These are phyloP conservation scores for Menidia menidia DNA, from an alignment of 2,797 vertebrate genomes.

Conservation along the genomic window DNA sequence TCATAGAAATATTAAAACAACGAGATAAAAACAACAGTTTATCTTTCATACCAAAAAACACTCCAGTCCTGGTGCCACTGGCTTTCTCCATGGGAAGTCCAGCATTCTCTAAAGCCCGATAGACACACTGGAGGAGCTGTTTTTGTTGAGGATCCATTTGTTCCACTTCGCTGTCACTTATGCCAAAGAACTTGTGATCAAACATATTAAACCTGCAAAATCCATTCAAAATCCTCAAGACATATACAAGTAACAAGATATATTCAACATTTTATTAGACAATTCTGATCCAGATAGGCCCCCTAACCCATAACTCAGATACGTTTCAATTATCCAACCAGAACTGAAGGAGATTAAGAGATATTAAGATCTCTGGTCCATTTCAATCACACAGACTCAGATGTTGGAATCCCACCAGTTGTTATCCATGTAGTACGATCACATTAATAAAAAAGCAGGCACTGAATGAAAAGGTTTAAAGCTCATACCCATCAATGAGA, in stretches of 20 bases:
- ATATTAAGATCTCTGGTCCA: not conserved
- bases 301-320: too few species aligned
- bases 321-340: not conserved
- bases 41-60: constrained; percentile 82
- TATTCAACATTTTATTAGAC: not conserved
- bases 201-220: constrained; percentile 84
- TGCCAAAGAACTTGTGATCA: constrained; percentile 88
- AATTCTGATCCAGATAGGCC: too few species aligned
- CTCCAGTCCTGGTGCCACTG: constrained; percentile 85
- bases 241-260: not conserved
- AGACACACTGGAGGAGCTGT: constrained; percentile 85
- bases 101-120: constrained; percentile 86
- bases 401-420: not conserved
- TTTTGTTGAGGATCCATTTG: constrained; percentile 89
- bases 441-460: not conserved
- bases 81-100: constrained; percentile 84
- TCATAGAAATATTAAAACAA: too few species aligned
- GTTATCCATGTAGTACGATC: not conserved
- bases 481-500: constrained; percentile 80
- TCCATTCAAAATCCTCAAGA: not conserved
- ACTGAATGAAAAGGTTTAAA: not conserved
- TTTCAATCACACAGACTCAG: not conserved
- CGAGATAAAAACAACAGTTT: not conserved
- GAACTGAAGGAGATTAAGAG: not conserved
- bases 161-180: constrained; percentile 83